Percentiles rank a stretch among this genome's conserved stretches.
phyloP scores from a whole-genome alignment of 2,888 invertebrate species.

The Amblyjoppa fuscipennis region DNA sequence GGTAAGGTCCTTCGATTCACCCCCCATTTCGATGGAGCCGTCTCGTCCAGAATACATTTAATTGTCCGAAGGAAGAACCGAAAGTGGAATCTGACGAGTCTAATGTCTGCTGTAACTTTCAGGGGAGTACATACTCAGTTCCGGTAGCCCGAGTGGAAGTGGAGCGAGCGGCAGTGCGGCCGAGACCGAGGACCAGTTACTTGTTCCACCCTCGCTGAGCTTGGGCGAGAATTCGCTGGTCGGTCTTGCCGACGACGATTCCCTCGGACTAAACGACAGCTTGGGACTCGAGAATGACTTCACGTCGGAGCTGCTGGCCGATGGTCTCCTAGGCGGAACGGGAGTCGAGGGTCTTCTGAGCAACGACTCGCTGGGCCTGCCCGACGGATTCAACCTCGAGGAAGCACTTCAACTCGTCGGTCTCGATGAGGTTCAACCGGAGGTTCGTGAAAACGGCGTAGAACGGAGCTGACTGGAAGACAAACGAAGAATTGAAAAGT shows the following conservation, averaged over 20 bases:
- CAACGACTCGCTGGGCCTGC: conserved; percentile 85
- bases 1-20: neutral
- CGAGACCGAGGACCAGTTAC: conserved; percentile 74
- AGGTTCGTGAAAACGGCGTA: conserved; percentile 81
- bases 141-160: conserved; percentile 73
- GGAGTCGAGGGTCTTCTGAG: conserved; percentile 81
- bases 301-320: conserved; percentile 80
- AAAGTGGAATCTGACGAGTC: conserved; percentile 1
- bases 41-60: neutral
- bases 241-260: conserved; percentile 81
- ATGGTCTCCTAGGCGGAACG: conserved; percentile 76
- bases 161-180: conserved; percentile 68
- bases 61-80: neutral
- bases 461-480: neutral
- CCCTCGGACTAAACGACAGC: conserved; percentile 80
- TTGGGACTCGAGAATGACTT: conserved; percentile 83
- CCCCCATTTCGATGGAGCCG: neutral
- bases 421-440: conserved; percentile 88
- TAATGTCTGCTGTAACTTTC: conserved; percentile 64
- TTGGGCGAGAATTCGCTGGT: conserved; percentile 78
- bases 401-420: conserved; percentile 92
- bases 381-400: conserved; percentile 90
- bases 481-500: neutral
- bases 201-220: conserved; percentile 76
- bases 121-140: conserved; percentile 85